Evolutionary conservation across 2,888 invertebrate species (phyloP).

Genomic region (Mesorhabditis sp.): DNA sequence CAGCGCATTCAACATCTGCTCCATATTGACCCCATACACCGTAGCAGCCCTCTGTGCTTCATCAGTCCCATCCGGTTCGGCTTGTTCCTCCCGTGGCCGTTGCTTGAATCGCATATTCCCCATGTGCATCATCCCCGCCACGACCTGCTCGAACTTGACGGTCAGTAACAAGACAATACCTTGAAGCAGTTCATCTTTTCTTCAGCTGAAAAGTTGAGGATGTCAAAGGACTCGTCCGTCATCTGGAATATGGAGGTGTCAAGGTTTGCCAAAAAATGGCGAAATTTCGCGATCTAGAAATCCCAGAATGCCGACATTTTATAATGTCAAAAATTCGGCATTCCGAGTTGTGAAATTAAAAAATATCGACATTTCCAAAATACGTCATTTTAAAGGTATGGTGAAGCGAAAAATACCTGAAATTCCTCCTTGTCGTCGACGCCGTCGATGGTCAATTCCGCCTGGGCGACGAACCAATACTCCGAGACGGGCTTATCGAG

Average conservation of each 20-base stretch:
- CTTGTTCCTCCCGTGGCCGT: conserved; percentile 99
- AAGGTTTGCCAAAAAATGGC: conserved; percentile 70
- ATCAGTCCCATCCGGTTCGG: conserved; percentile 68
- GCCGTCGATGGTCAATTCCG: conserved; percentile 84
- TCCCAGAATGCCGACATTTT: too few relatives aligned
- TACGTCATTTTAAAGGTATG: too few relatives aligned
- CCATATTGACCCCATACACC: conserved; percentile 46
- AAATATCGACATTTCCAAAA: too few relatives aligned
- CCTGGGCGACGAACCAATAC: conserved; percentile 79
- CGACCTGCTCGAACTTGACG: conserved; percentile 67
- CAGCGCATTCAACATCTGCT: conserved; percentile 48
- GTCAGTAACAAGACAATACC: conserved; percentile 76
- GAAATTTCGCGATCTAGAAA: neutral
- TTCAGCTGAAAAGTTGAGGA: conserved; percentile 91
- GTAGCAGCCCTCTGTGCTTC: conserved; percentile 44
- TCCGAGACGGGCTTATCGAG: conserved; percentile 47
- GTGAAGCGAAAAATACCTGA: conserved; percentile 37
- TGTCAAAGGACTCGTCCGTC: conserved; percentile 77
- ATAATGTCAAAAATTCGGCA: too few relatives aligned
- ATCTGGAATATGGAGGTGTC: conserved; percentile 63
- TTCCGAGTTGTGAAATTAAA: too few relatives aligned
- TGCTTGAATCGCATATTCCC: conserved; percentile 99
- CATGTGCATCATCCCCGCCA: conserved; percentile 91
- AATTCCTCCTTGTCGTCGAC: conserved; percentile 78
- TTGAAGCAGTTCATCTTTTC: conserved; percentile 96